These are phyloP conservation scores for Drosophila truncata DNA, from an alignment of 1,140 invertebrate species.

Conservation along the genomic window DNA sequence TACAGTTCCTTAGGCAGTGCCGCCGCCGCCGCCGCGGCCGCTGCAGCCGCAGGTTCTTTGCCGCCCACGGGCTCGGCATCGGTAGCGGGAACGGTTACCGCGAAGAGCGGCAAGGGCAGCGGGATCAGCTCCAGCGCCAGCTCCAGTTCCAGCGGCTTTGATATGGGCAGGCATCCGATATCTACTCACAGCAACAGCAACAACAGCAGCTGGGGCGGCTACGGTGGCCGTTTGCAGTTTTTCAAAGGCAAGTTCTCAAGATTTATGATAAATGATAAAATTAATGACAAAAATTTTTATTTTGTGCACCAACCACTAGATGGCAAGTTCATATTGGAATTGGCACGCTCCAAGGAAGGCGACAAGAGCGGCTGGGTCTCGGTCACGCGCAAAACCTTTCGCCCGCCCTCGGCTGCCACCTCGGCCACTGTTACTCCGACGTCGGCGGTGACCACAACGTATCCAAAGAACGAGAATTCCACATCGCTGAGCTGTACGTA, in stretches of 20 bases:
- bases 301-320: constrained; percentile 85
- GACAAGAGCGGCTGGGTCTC: constrained; percentile 94
- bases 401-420: constrained; percentile 88
- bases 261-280: background rate
- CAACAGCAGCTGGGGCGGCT: constrained; percentile 47
- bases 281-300: background rate
- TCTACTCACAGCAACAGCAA: constrained; percentile 60
- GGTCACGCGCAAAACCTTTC: constrained; percentile 94
- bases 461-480: constrained; percentile 81
- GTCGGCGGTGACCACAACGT: constrained; percentile 86
- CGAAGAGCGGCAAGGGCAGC: constrained; percentile 53
- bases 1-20: constrained; percentile 67
- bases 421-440: constrained; percentile 86
- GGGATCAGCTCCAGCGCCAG: constrained; percentile 11
- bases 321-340: constrained; percentile 95
- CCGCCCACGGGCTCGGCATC: constrained; percentile 19
- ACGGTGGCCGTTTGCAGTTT: constrained; percentile 86
- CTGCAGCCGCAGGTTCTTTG: constrained; percentile 29
- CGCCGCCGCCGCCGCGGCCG: constrained; percentile 24
- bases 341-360: constrained; percentile 92
- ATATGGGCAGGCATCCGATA: constrained; percentile 83
- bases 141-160: constrained; percentile 60
- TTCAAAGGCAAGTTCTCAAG: constrained; percentile 85
- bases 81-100: constrained; percentile 4
- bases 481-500: constrained; percentile 86